phyloP scores from a whole-genome alignment of 2,888 invertebrate species.

The Epinotia demarniana region DNA sequence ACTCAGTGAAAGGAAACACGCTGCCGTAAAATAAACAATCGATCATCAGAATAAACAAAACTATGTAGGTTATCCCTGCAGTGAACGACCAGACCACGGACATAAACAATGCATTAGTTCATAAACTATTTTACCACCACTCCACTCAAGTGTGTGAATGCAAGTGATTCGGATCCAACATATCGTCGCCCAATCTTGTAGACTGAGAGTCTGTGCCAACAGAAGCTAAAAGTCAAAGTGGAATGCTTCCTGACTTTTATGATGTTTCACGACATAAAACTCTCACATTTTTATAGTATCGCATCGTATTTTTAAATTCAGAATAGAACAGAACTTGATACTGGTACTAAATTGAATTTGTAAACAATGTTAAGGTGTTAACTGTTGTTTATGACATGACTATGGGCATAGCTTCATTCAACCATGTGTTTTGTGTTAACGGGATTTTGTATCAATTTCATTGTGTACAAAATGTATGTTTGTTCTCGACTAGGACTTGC shows the following conservation, averaged over 20 bases:
- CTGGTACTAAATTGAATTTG: constrained; percentile 12
- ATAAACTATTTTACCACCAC: constrained; percentile 63
- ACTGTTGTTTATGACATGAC: constrained; percentile 18
- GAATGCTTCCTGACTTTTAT: constrained; percentile 66
- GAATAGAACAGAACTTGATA: constrained; percentile 58
- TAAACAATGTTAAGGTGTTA: constrained; percentile 30
- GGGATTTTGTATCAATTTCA: constrained; percentile 6
- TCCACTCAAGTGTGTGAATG: constrained; percentile 58
- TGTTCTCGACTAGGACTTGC: neutral
- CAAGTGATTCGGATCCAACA: constrained; percentile 72
- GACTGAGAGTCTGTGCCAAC: constrained; percentile 65
- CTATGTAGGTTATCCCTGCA: constrained; percentile 44
- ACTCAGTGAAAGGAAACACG: constrained; percentile 26
- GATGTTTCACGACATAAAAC: constrained; percentile 61
- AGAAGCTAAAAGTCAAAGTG: constrained; percentile 65
- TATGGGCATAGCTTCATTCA: constrained; percentile 11
- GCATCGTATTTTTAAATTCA: constrained; percentile 53
- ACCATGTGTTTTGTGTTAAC: constrained; percentile 14
- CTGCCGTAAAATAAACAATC: constrained; percentile 6
- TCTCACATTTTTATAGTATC: constrained; percentile 62
- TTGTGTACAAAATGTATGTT: constrained; percentile 17
- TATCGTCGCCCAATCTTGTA: constrained; percentile 69
- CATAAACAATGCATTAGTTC: constrained; percentile 63
- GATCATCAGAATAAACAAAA: constrained; percentile 32
- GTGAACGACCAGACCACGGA: constrained; percentile 62